phyloP scores from a whole-genome alignment of 2,888 invertebrate genomes.

The Epirrita christyi region DNA sequence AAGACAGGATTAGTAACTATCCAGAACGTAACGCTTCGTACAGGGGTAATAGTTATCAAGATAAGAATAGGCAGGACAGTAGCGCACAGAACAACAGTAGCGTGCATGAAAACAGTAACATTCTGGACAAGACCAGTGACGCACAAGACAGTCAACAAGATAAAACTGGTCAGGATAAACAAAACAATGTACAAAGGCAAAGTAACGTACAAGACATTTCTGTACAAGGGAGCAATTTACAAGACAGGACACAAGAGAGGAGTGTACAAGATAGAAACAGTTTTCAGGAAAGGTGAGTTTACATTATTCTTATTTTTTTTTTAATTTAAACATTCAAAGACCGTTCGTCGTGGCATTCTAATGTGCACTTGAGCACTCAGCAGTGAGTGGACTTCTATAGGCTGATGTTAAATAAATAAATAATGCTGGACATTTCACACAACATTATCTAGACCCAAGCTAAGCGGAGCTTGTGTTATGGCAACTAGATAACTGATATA shows the following conservation, averaged over 20 bases:
- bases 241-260: neutral
- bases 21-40: neutral
- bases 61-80: neutral
- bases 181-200: neutral
- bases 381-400: too few relatives aligned
- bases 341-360: too few relatives aligned
- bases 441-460: too few relatives aligned
- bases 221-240: neutral
- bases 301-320: neutral
- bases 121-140: neutral
- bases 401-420: too few relatives aligned
- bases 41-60: neutral
- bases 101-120: neutral
- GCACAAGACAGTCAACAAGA: neutral
- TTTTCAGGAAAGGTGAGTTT: conserved; percentile 14
- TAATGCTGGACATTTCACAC: too few relatives aligned
- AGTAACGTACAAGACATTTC: neutral
- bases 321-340: neutral
- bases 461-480: too few relatives aligned
- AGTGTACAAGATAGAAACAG: neutral
- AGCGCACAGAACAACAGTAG: conserved; percentile 6
- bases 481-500: too few relatives aligned
- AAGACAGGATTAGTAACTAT: neutral
- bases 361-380: too few relatives aligned
- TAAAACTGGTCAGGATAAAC: neutral